Percentiles rank a stretch among this genome's conserved stretches.
phyloP scores from a whole-genome alignment of 2,113 vertebrate genomes.

The Tachuris rubrigastra region DNA sequence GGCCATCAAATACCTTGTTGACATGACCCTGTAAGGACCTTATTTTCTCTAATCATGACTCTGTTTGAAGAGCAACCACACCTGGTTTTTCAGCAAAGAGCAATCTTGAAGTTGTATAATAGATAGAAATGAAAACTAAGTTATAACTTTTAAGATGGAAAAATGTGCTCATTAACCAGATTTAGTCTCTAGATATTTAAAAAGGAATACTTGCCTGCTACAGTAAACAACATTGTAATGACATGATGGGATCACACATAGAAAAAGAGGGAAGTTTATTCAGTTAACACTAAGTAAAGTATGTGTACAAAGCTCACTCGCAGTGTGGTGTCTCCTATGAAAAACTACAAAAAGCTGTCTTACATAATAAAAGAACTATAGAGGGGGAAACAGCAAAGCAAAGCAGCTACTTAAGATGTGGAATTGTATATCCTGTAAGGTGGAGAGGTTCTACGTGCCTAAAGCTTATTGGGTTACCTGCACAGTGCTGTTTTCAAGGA shows the following conservation, averaged over 20 bases:
- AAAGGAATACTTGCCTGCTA: background rate
- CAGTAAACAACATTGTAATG: background rate
- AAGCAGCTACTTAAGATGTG: background rate
- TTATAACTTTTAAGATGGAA: background rate
- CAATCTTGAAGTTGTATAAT: background rate
- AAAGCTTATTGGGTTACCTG: background rate
- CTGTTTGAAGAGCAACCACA: background rate
- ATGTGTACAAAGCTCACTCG: background rate
- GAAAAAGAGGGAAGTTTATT: background rate
- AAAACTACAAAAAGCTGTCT: background rate
- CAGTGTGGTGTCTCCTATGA: background rate
- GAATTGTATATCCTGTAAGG: background rate
- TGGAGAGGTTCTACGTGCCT: background rate
- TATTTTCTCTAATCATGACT: background rate
- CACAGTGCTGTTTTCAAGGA: background rate
- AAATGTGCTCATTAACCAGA: background rate
- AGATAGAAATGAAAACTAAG: background rate
- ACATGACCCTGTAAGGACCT: background rate
- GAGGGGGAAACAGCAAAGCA: background rate
- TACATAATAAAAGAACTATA: background rate
- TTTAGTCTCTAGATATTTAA: background rate
- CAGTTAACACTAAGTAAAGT: background rate
- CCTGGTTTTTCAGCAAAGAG: background rate
- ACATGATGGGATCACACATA: background rate
- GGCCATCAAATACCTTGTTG: background rate